Evolutionary conservation across 1,140 invertebrate species (phyloP).

Genomic region (Pararge aegeria): DNA sequence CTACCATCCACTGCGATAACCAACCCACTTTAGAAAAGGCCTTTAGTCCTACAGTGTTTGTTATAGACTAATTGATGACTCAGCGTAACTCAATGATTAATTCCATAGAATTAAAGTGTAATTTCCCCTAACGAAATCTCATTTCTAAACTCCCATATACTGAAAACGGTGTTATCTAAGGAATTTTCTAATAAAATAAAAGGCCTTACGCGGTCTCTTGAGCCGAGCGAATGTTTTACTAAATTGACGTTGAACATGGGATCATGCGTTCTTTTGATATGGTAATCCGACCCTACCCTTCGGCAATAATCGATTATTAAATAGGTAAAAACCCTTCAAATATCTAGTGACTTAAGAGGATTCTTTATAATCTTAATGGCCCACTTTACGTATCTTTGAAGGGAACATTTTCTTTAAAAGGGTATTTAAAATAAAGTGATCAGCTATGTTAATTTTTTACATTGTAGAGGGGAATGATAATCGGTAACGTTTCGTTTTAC

Average conservation of each 20-base stretch:
- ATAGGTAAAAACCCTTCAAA: slow-evolving; percentile 53
- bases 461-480: too few species aligned
- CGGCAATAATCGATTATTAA: slow-evolving; percentile 70
- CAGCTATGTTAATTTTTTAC: slow-evolving; percentile 3
- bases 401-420: slow-evolving; percentile 7
- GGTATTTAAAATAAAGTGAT: slow-evolving; percentile 16
- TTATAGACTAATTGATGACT: too few species aligned
- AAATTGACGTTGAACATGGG: slow-evolving; percentile 64
- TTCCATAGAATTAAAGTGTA: too few species aligned
- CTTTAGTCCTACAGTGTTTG: too few species aligned
- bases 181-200: slow-evolving; percentile 40
- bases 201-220: slow-evolving; percentile 43
- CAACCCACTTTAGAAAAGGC: too few species aligned
- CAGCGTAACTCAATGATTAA: too few species aligned
- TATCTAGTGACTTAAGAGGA: slow-evolving; percentile 38
- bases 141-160: not conserved
- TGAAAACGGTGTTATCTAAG: slow-evolving; percentile 20
- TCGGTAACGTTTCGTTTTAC: too few species aligned
- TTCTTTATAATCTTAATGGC: slow-evolving; percentile 35
- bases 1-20: too few species aligned
- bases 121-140: too few species aligned
- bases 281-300: slow-evolving; percentile 58
- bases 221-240: slow-evolving; percentile 50
- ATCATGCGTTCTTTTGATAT: slow-evolving; percentile 71
- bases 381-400: slow-evolving; percentile 22